Base-by-base conservation (phyloP, 2,113 vertebrate genomes). In the Gymnocephalus cernua region DNA sequence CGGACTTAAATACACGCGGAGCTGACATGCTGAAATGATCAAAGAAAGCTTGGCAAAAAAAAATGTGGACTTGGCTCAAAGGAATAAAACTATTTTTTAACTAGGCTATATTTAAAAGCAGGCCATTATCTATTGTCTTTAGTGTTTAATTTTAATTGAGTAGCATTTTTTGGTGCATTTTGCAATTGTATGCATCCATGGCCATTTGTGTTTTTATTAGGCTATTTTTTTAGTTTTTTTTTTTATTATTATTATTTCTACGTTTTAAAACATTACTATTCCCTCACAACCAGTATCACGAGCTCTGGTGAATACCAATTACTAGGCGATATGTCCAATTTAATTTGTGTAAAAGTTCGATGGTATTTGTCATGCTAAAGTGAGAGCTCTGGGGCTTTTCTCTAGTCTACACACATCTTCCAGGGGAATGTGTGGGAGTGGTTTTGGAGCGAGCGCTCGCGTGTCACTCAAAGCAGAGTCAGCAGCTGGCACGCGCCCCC, bases 401-500 rank as follows among this genome's bases (percentile, higher is more conserved):
- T 63, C 14, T n/a, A n/a, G n/a, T n/a, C n/a, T 47, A 4, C 84
- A 25, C 73, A 25, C 44, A 32, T 67, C 51, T 67, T 27, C 38
- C 54, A 10, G 29, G 64, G 45, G 62, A 21, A 9, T 13, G 62
- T n/a, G 86, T 83, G 85, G 91, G 91, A 4, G 93, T 74, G 86
- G 80, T 54, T 54, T 86, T 86, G 80, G 81, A 74, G 77, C 25
- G 54, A 77, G 77, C 72, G 75, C 78, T 88, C 92, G 90, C 90
- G 89, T 93, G 90, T 92, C 90, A 74, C 59, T 89, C 89, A 80
- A 41, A 72, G 84, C 68, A 54, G 35, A 84, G 80, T 72, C 90
- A 67, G 77, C 81, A 72, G 82, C 85, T 91, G 91, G 90, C 90
- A 93, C 91, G 90, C 91, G 91, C 84, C 81, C 83, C 27, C 12